phyloP scores from a whole-genome alignment of 2,888 invertebrate species.

The Suillia variegata region DNA sequence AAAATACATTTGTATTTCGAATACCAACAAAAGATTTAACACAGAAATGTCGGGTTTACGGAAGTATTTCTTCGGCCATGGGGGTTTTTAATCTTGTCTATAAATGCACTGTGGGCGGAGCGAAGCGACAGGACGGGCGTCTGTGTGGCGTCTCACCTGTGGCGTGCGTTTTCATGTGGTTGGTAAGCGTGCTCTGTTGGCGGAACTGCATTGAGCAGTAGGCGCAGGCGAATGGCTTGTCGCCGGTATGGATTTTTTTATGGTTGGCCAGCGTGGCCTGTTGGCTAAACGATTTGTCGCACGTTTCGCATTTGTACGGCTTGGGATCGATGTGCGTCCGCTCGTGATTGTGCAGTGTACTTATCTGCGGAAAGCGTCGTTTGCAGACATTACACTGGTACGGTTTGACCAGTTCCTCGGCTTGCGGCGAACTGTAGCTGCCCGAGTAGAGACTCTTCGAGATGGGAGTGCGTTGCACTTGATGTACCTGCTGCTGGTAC shows the following conservation, averaged over 20 bases:
- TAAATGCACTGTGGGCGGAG: no score
- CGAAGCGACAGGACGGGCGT: no score
- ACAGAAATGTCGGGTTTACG: no score
- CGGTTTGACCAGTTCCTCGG: constrained; percentile 54
- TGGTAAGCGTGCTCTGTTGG: constrained; percentile 57
- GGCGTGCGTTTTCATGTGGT: constrained; percentile 55
- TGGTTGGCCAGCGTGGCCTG: constrained; percentile 54
- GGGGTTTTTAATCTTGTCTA: no score
- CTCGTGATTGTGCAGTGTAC: constrained; percentile 55
- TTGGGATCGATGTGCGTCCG: constrained; percentile 57
- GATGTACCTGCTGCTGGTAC: constrained; percentile 32
- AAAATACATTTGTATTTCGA: no score
- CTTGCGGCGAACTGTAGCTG: constrained; percentile 55
- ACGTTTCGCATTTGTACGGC: constrained; percentile 55
- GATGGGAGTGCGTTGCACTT: constrained; percentile 54
- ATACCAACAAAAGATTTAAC: no score
- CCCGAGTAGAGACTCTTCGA: constrained; percentile 55
- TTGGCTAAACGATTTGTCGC: constrained; percentile 56
- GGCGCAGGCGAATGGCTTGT: constrained; percentile 55
- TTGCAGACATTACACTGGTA: constrained; percentile 55
- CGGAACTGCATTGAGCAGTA: constrained; percentile 57
- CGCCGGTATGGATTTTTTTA: constrained; percentile 55
- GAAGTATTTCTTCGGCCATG: no score
- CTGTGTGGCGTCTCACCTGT: constrained; percentile 46
- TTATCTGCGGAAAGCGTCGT: constrained; percentile 53